Percentiles rank a stretch among this genome's conserved stretches.
phyloP scores from a whole-genome alignment of 2,888 invertebrate species.

The Platycheirus albimanus region DNA sequence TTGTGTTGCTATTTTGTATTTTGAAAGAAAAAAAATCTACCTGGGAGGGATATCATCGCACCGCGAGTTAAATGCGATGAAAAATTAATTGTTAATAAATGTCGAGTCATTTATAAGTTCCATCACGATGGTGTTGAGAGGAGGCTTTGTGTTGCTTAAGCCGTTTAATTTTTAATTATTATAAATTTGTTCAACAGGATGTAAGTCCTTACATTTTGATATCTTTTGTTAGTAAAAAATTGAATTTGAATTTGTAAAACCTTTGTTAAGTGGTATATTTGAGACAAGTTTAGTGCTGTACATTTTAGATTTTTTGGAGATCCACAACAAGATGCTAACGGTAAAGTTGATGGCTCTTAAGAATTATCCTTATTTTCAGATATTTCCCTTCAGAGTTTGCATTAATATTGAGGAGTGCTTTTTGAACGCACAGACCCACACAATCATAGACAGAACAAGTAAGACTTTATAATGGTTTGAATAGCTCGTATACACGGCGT shows the following conservation, averaged over 20 bases:
- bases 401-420: too few relatives aligned
- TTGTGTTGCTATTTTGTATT: slow-evolving; percentile 55
- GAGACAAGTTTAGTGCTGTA: not conserved
- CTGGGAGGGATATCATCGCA: slow-evolving; percentile 26
- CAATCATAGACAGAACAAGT: too few relatives aligned
- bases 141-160: slow-evolving; percentile 17
- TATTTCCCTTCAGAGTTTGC: too few relatives aligned
- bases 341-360: too few relatives aligned
- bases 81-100: slow-evolving; percentile 73
- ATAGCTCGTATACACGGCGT: too few relatives aligned
- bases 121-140: slow-evolving; percentile 31
- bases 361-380: too few relatives aligned
- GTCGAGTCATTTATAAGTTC: slow-evolving; percentile 35
- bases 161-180: slow-evolving; percentile 36
- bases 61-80: slow-evolving; percentile 58
- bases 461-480: too few relatives aligned
- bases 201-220: slow-evolving; percentile 9
- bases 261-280: not conserved
- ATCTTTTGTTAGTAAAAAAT: not conserved
- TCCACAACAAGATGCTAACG: too few relatives aligned
- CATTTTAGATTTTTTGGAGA: too few relatives aligned
- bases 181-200: slow-evolving; percentile 40
- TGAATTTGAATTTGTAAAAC: slow-evolving; percentile 17
- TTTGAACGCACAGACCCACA: too few relatives aligned
- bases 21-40: not conserved